Evolutionary conservation across 2,888 invertebrate genomes (phyloP), one percentile per base, ranked within the genome.

Genomic region (Monochamus alternatus): DNA sequence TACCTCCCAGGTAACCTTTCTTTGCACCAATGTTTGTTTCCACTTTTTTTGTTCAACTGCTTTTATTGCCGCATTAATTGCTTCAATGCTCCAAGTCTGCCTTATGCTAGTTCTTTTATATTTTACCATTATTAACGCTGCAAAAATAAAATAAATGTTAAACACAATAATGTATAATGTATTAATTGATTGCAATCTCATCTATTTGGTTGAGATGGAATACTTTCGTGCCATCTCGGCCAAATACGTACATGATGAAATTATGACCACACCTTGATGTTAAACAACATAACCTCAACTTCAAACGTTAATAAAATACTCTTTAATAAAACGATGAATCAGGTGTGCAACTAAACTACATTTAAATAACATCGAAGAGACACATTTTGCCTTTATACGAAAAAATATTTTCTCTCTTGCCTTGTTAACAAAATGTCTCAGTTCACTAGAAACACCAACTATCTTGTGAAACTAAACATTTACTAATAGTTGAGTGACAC

Each of bases 281-380:
- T 22, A 55, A 55, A 55, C 12, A 8, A 55, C 55, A 10, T 55
- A 55, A 55, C 55, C 55, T 55, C 55, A 55, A 55, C 55, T 55
- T 5, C 55, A 55, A 55, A 55, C 55, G 7, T 3, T 12, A 12
- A 10, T 12, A 10, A 55, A 55, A 55, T 10, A 22, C 22, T 12
- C 12, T 10, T 55, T 55, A 55, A 55, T 55, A 55, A 55, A 10
- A 8, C 55, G 1, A 55, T 5, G 55, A 55, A 10, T 55, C 55
- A 55, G 1, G 55, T 55, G 12, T 12, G 3, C 12, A 5, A 12
- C 12, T 55, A 5, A 12, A 55, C 12, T 55, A 55, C 7, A 14
- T 55, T 55, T 10, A 55, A 8, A 10, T 55, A 55, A 12, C 12
- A 55, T 55, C 10, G n/a, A 55, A 55, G 12, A 55, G 12, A 8